Evolutionary conservation across 2,113 vertebrate genomes (phyloP).

Genomic region (Copsychus sechellarum): DNA sequence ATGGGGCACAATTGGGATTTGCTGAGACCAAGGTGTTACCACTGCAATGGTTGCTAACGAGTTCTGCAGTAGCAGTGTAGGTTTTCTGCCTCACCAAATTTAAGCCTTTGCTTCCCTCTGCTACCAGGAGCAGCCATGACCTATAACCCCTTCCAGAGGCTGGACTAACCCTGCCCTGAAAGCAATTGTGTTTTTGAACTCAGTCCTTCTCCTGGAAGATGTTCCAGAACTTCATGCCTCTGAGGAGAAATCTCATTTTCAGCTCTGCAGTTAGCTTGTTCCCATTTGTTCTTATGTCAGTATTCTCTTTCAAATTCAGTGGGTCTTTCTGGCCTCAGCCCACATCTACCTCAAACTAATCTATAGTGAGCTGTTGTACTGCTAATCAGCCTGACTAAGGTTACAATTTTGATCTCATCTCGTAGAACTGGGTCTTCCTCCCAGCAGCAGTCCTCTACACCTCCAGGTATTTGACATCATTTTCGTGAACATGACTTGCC

Average conservation of each 20-base stretch:
- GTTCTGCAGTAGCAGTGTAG: not conserved
- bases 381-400: not conserved
- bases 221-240: constrained; percentile 7
- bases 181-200: not conserved
- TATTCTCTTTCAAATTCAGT: not conserved
- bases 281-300: constrained; percentile 33
- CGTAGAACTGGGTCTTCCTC: not conserved
- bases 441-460: not conserved
- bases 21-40: not conserved
- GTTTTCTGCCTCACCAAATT: not conserved
- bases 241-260: constrained; percentile 23
- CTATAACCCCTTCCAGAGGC: not conserved
- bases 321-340: not conserved
- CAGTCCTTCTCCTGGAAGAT: not conserved
- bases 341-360: not conserved
- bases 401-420: not conserved
- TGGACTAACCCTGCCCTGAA: not conserved
- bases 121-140: not conserved
- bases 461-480: not conserved
- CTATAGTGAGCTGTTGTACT: not conserved
- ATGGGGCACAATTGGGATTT: not conserved
- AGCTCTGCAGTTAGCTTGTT: not conserved
- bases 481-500: not conserved
- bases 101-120: not conserved
- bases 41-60: not conserved